Conservation (phyloP, 2,797 vertebrate genomes). For the Smutsia gigantea region DNA sequence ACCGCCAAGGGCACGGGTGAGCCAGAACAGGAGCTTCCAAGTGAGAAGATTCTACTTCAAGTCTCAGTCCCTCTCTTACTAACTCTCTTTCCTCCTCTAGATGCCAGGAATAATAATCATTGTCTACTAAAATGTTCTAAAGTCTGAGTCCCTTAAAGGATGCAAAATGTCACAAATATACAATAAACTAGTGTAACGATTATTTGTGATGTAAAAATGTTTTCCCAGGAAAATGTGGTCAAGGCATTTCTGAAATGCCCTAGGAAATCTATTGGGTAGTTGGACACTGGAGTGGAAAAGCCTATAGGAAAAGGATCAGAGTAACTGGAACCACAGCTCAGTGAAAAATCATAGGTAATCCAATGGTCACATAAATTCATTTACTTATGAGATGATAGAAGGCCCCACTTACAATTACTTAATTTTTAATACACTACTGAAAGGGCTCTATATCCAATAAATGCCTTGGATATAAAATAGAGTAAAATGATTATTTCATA, state of each 20-base stretch:
- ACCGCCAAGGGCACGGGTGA: background rate
- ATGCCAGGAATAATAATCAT: background rate
- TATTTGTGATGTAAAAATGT: background rate
- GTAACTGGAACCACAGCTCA: background rate
- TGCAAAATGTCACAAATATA: background rate
- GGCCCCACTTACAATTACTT: background rate
- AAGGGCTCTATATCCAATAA: background rate
- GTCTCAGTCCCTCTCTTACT: slow-evolving; percentile 7
- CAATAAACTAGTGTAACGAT: background rate
- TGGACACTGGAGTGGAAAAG: background rate
- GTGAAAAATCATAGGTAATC: background rate
- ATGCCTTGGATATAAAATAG: background rate
- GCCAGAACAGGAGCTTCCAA: background rate
- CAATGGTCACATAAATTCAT: background rate
- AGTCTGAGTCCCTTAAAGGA: background rate
- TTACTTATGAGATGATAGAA: background rate
- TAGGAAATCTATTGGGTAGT: background rate
- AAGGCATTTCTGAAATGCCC: slow-evolving; percentile 18
- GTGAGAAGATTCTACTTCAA: slow-evolving; percentile 34
- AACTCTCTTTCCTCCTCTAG: background rate
- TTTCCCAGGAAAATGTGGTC: slow-evolving; percentile 5
- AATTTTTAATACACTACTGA: background rate
- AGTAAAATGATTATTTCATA: background rate
- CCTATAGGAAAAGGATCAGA: background rate
- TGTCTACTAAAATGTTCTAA: background rate